phyloP scores from a whole-genome alignment of 1,140 invertebrate species.

The Amphibalanus amphitrite region DNA sequence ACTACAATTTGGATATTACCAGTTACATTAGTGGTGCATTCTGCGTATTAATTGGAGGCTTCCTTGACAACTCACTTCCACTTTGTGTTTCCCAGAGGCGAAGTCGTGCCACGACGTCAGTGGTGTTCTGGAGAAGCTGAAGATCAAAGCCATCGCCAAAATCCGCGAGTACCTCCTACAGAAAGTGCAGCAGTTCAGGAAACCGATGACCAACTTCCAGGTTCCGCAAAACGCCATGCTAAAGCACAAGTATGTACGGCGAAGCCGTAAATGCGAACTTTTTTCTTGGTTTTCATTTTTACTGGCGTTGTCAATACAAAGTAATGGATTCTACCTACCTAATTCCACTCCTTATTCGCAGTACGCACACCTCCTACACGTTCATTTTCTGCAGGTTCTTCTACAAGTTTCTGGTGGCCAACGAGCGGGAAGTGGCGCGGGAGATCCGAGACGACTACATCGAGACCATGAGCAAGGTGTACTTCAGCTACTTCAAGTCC shows the following conservation, averaged over 20 bases:
- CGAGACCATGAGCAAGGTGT: slow-evolving; percentile 96
- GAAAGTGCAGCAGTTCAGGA: slow-evolving; percentile 92
- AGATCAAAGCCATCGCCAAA: slow-evolving; percentile 87
- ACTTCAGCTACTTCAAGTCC: slow-evolving; percentile 96
- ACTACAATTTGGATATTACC: no score
- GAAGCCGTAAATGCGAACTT: no score
- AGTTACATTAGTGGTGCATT: no score
- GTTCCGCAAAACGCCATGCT: slow-evolving; percentile 94
- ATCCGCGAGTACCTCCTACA: slow-evolving; percentile 84
- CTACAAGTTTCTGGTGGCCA: slow-evolving; percentile 88
- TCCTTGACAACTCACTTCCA: no score
- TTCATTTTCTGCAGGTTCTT: slow-evolving; percentile 80
- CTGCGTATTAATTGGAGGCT: no score
- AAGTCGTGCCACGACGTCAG: slow-evolving; percentile 84
- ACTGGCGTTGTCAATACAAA: no score
- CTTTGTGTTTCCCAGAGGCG: slow-evolving; percentile 49
- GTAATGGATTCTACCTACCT: no score
- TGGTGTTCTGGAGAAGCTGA: slow-evolving; percentile 88
- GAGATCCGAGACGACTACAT: slow-evolving; percentile 94
- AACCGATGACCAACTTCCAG: slow-evolving; percentile 98
- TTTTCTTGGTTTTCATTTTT: no score
- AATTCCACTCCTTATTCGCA: no score
- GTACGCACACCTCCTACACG: no score
- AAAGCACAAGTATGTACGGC: slow-evolving; percentile 77
- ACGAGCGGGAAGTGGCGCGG: slow-evolving; percentile 84